These are phyloP conservation scores for Aphidius ervi DNA, from an alignment of 1,140 invertebrate species.

Conservation along the genomic window DNA sequence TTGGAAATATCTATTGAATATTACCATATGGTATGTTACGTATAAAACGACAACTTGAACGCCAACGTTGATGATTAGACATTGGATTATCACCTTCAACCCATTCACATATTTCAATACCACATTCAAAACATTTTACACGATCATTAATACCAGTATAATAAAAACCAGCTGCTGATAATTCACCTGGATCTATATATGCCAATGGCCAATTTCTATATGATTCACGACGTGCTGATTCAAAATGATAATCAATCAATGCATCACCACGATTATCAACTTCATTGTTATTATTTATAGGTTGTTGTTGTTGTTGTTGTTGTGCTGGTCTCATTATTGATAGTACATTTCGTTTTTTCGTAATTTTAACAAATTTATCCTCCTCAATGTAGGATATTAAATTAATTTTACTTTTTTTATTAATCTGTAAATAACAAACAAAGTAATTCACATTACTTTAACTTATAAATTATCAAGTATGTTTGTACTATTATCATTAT, in stretches of 20 bases:
- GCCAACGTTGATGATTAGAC: constrained; percentile 76
- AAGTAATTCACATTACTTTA: no score
- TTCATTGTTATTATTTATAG: constrained; percentile 26
- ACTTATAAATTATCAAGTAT: no score
- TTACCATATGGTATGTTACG: constrained; percentile 61
- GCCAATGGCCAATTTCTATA: constrained; percentile 59
- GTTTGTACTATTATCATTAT: no score
- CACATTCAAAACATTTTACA: constrained; percentile 83
- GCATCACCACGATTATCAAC: constrained; percentile 33
- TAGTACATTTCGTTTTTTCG: no score
- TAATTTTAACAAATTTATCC: no score
- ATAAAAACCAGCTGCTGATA: constrained; percentile 80
- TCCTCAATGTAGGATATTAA: no score
- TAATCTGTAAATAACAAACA: no score
- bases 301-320: no score
- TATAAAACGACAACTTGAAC: constrained; percentile 72
- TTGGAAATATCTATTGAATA: no score
- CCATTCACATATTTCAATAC: constrained; percentile 78
- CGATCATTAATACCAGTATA: constrained; percentile 64
- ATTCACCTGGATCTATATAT: constrained; percentile 55
- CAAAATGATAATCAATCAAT: constrained; percentile 47
- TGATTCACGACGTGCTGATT: constrained; percentile 62
- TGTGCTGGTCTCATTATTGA: no score
- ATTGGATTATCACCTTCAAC: constrained; percentile 73
- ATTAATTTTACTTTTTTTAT: no score